Conservation (phyloP, 2,797 vertebrate species). For the Bothrops alternatus region DNA sequence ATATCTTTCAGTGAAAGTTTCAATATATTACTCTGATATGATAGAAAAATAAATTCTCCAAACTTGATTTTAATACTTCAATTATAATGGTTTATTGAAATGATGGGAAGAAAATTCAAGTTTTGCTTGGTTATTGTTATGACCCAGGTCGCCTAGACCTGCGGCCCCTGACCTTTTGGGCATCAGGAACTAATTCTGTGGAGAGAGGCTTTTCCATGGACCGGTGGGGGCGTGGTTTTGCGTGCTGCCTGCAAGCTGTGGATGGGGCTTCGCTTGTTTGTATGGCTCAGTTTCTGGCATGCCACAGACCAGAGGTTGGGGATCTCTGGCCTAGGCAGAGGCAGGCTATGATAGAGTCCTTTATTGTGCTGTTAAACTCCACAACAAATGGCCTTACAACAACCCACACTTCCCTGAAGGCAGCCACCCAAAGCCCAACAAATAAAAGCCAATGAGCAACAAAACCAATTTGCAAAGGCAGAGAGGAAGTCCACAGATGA, state of each 20-base stretch:
- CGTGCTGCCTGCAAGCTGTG: too few species aligned
- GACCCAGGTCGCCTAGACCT: background rate
- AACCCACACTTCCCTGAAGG: background rate
- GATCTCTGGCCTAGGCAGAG: background rate
- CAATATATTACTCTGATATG: background rate
- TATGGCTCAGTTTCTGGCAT: too few species aligned
- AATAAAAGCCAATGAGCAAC: background rate
- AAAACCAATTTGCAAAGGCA: background rate
- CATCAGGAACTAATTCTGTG: too few species aligned
- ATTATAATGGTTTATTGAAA: background rate
- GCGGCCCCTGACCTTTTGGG: too few species aligned
- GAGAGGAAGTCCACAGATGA: background rate
- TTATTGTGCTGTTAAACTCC: background rate
- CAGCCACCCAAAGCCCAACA: background rate
- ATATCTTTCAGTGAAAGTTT: background rate
- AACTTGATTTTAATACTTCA: background rate
- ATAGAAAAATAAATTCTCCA: background rate
- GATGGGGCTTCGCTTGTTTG: too few species aligned
- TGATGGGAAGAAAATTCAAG: background rate
- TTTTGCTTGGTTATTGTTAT: background rate
- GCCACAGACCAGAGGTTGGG: too few species aligned
- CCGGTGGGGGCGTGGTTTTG: too few species aligned
- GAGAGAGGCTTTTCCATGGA: too few species aligned
- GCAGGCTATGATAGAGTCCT: background rate
- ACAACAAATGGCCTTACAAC: background rate